Conservation (phyloP, 2,113 vertebrate genomes). For the Calyptomena viridis region DNA sequence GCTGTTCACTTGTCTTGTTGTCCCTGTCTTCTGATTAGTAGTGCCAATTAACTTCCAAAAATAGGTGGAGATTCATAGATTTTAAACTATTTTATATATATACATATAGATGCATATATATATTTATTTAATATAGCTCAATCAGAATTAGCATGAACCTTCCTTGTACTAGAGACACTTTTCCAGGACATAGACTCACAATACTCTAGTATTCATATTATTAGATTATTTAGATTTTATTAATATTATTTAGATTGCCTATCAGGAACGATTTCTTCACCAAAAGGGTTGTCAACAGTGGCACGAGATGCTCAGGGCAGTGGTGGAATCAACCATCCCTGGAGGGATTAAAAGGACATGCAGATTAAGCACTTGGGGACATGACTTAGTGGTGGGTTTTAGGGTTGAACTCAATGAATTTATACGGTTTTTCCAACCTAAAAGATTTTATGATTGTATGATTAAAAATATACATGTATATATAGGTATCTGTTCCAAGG, state of each 20-base stretch:
- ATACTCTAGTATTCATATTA: neutral
- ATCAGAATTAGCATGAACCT: neutral
- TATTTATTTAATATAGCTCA: neutral
- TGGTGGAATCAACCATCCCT: neutral
- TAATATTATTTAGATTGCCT: neutral
- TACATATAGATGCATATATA: too few relatives aligned
- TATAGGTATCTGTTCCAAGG: neutral
- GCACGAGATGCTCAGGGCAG: neutral
- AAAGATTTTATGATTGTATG: neutral
- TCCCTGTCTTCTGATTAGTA: neutral
- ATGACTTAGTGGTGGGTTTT: neutral
- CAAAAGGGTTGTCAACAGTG: neutral
- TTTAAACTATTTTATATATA: neutral
- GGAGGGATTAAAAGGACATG: neutral
- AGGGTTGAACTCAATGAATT: neutral
- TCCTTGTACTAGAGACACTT: neutral
- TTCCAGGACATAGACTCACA: neutral
- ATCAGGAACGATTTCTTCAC: neutral
- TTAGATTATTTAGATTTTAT: neutral
- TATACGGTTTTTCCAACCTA: neutral
- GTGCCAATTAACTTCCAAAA: neutral
- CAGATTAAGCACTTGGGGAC: neutral
- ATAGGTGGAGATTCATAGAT: neutral
- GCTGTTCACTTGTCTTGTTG: neutral
- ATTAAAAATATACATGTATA: neutral